Evolutionary conservation across 2,888 invertebrate genomes (phyloP).

Genomic region (Trachelus iudaicus): DNA sequence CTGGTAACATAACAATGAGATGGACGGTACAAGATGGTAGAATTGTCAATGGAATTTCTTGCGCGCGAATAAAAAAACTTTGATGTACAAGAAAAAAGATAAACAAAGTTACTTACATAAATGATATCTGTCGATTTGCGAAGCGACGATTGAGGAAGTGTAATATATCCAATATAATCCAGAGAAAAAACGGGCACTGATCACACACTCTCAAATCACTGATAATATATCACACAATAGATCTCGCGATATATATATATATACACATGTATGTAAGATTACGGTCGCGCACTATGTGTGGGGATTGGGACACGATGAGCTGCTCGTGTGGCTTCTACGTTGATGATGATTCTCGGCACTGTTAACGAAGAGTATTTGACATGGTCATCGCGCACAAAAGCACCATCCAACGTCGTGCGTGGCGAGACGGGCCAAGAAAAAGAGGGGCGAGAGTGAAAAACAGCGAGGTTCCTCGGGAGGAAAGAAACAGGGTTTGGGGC

Average conservation of each 20-base stretch:
- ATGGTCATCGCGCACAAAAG: conserved; percentile 25
- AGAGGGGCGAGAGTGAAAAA: background rate
- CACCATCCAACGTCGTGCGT: conserved; percentile 3
- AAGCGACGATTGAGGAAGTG: conserved; percentile 16
- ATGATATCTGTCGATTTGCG: conserved; percentile 8
- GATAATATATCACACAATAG: conserved; percentile 28
- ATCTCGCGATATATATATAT: conserved; percentile 16
- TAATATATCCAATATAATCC: conserved; percentile 55
- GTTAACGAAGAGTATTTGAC: conserved; percentile 29
- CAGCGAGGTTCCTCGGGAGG: background rate
- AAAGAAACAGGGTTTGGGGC: background rate
- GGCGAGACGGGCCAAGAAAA: background rate
- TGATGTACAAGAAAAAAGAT: background rate
- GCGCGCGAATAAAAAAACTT: background rate
- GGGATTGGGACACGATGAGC: conserved; percentile 3
- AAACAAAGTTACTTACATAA: conserved; percentile 14
- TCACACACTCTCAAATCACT: conserved; percentile 39
- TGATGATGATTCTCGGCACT: conserved; percentile 12
- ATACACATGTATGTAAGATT: conserved; percentile 12
- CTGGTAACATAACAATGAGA: background rate
- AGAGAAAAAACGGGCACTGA: conserved; percentile 41
- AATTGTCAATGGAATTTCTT: background rate
- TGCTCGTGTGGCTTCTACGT: background rate
- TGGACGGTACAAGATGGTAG: background rate
- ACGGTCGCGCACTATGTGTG: conserved; percentile 14